phyloP scores from a whole-genome alignment of 2,888 invertebrate species.

The Drosophila paranaensis region DNA sequence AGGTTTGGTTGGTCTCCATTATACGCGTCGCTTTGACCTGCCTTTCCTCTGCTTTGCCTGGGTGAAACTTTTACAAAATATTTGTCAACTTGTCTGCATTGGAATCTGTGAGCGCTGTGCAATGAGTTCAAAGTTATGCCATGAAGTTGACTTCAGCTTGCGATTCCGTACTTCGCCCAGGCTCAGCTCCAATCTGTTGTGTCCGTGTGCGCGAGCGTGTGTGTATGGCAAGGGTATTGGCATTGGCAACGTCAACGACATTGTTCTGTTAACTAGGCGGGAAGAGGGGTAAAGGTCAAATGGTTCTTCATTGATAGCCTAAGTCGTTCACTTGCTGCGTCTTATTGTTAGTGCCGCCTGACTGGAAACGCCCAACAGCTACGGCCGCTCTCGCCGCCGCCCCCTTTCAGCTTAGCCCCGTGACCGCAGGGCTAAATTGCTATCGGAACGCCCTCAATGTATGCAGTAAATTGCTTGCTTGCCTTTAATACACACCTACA shows the following conservation, averaged over 20 bases:
- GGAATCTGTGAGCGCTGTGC: conserved; percentile 49
- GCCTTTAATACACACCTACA: conserved; percentile 23
- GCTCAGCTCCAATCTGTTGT: conserved; percentile 17
- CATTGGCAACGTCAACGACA: conserved; percentile 25
- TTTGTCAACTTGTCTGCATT: conserved; percentile 58
- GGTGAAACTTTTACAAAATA: conserved; percentile 46
- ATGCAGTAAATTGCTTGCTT: conserved; percentile 73
- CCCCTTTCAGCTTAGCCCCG: conserved; percentile 21
- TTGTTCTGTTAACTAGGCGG: conserved; percentile 37
- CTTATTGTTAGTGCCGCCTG: conserved; percentile 50
- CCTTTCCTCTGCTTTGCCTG: conserved; percentile 1
- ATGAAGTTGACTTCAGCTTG: conserved; percentile 43
- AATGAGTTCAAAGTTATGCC: conserved; percentile 52
- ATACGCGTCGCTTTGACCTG: neutral
- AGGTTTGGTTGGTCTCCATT: neutral
- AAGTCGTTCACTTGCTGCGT: conserved; percentile 51
- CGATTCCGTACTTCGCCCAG: conserved; percentile 21
- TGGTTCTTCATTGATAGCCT: conserved; percentile 53
- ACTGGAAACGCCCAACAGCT: conserved; percentile 43
- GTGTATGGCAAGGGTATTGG: conserved; percentile 7
- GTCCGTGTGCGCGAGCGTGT: neutral
- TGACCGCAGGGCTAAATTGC: conserved; percentile 48
- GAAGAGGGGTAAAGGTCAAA: conserved; percentile 56
- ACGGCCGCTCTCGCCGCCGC: neutral
- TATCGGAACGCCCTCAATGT: conserved; percentile 53